These are phyloP conservation scores for Agonopterix alstromeriana DNA, from an alignment of 2,888 invertebrate species.

Conservation along the genomic window DNA sequence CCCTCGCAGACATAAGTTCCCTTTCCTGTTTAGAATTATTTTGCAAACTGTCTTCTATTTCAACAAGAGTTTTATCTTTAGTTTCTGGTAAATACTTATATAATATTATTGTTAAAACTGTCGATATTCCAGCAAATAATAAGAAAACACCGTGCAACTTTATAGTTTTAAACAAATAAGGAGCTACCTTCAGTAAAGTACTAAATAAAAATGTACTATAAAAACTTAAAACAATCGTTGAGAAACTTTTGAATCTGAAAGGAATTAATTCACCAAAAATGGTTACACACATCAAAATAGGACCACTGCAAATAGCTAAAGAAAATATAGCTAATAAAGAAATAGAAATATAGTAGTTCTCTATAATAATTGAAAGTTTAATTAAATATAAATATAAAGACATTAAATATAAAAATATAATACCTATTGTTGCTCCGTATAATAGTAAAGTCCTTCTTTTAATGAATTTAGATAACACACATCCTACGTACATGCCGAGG, in stretches of 20 bases:
- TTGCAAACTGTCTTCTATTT: neutral
- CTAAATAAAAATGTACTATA: constrained; percentile 1
- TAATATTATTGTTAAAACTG: neutral
- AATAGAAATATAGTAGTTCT: constrained; percentile 22
- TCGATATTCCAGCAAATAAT: neutral
- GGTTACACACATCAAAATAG: constrained; percentile 5
- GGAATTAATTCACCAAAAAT: constrained; percentile 11
- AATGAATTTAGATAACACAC: constrained; percentile 9
- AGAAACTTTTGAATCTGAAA: constrained; percentile 7
- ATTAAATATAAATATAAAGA: constrained; percentile 1
- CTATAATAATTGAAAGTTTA: neutral
- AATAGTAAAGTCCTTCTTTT: constrained; percentile 10
- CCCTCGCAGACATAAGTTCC: too few relatives aligned
- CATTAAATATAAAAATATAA: constrained; percentile 20
- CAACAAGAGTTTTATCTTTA: constrained; percentile 2
- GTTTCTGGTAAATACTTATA: constrained; percentile 3
- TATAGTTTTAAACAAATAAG: neutral
- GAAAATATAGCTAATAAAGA: constrained; percentile 6
- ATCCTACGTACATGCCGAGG: constrained; percentile 11
- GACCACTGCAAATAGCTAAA: constrained; percentile 7
- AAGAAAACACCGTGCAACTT: neutral
- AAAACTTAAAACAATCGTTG: constrained; percentile 1
- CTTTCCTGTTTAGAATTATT: too few relatives aligned
- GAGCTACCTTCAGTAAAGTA: constrained; percentile 9
- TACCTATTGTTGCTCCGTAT: constrained; percentile 6